Percentiles rank a stretch among this genome's conserved stretches.
These are phyloP conservation scores for Calcarius lapponicus DNA, from an alignment of 2,797 vertebrate genomes.

Conservation along the genomic window DNA sequence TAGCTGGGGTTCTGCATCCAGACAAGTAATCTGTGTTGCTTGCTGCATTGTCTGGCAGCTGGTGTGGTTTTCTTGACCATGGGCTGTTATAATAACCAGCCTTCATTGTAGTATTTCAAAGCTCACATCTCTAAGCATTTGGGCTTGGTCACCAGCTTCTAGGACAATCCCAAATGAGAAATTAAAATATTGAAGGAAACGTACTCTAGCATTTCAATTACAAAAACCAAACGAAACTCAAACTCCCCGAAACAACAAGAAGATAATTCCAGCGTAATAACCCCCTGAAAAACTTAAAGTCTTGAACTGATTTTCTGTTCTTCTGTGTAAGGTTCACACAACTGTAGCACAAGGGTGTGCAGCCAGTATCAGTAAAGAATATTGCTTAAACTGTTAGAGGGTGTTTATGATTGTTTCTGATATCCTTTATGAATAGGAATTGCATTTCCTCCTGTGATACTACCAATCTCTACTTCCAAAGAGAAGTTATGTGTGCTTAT, in stretches of 20 bases:
- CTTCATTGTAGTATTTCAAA: not conserved
- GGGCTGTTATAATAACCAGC: not conserved
- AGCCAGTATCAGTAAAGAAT: not conserved
- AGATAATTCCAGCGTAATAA: not conserved
- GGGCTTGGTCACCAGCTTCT: not conserved
- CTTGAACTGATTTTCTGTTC: not conserved
- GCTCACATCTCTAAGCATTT: not conserved
- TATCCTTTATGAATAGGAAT: not conserved
- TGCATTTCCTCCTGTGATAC: not conserved
- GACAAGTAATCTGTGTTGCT: not conserved
- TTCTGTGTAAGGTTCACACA: not conserved
- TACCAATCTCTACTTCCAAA: not conserved
- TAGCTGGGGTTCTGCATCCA: not conserved
- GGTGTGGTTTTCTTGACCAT: not conserved
- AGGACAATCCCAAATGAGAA: not conserved
- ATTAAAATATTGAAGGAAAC: not conserved
- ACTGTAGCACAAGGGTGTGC: not conserved
- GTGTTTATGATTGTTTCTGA: not conserved
- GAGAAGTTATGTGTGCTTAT: not conserved
- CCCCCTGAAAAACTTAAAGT: not conserved
- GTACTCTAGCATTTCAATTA: not conserved
- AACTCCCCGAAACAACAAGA: not conserved
- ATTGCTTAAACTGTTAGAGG: not conserved
- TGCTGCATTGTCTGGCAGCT: not conserved
- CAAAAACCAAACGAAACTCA: not conserved